Evolutionary conservation across 2,888 invertebrate genomes (phyloP), one percentile per base, ranked within the genome.

Genomic region (Empis livida): DNA sequence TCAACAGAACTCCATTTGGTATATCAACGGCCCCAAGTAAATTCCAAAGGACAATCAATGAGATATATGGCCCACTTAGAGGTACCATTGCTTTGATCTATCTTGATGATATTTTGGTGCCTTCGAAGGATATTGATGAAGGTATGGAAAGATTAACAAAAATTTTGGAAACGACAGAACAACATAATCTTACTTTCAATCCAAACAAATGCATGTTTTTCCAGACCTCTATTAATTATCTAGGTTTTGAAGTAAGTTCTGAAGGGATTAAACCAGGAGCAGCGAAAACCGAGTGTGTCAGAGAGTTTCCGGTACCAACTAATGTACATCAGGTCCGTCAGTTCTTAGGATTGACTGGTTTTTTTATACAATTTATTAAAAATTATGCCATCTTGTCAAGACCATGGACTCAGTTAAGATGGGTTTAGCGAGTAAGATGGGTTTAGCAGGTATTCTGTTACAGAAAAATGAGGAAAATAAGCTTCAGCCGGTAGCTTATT

Each of bases 1-100:
- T 55, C 42, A 32, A 49, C 1, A 17, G 52, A 2, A 58, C 64
- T 57, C 59, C 61, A 1, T 68, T 63, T 46, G 63, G 63, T 2
- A 50, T 63, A 3, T 35, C 51, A 1, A 62, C 62, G 45, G 59
- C 61, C 1, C 59, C 60, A 8, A 49, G 53, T 5, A 53, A 55
- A n/a, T 63, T 62, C 50, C 61, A 61, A 46, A 32, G 58, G 15
- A 45, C 58, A 27, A 57, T 63, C n/a, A 47, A 46, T 20, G 42
- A 23, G 10, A 14, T 49, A 10, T 37, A 44, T 4, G 35, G 42
- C 10, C 13, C 42, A 20, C 32, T 48, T 14, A 54, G 51, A 4
- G 30, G 20, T 5, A 20, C 20, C 20, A 20, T 20, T 5, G 20
- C 20, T 3, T 20, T 54, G 6, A 50, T 51, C 3, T 58, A 59